Evolutionary conservation across 2,888 invertebrate genomes (phyloP).

Genomic region (Blomia tropicalis): DNA sequence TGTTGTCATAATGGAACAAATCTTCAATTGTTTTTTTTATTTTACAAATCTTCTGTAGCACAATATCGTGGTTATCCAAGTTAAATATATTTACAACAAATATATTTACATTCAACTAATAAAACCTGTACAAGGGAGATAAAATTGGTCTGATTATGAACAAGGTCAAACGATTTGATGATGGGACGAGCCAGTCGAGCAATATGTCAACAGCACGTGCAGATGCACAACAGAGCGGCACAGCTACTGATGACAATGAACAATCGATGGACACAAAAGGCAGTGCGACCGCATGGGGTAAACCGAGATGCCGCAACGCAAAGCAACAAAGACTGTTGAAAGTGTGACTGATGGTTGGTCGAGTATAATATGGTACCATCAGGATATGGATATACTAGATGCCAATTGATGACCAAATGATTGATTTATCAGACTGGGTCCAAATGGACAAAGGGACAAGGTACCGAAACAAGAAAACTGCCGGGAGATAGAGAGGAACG

Average conservation of each 20-base stretch:
- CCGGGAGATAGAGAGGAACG: not conserved
- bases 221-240: too few relatives aligned
- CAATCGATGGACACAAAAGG: not conserved
- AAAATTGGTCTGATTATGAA: too few relatives aligned
- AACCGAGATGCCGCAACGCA: too few relatives aligned
- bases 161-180: too few relatives aligned
- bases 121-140: not conserved
- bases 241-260: not conserved
- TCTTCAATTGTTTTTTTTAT: not conserved
- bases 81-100: slow-evolving; percentile 5
- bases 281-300: too few relatives aligned
- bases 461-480: not conserved
- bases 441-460: not conserved
- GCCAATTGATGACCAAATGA: too few relatives aligned
- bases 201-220: not conserved
- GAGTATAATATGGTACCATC: too few relatives aligned
- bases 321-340: too few relatives aligned
- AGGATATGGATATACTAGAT: too few relatives aligned
- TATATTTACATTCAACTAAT: slow-evolving; percentile 8
- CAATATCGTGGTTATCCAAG: not conserved
- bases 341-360: too few relatives aligned
- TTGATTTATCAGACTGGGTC: too few relatives aligned
- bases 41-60: not conserved
- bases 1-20: slow-evolving; percentile 14
- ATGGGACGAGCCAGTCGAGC: too few relatives aligned